Evolutionary conservation across 2,113 vertebrate species (phyloP).

Genomic region (Ceuthmochares aereus): DNA sequence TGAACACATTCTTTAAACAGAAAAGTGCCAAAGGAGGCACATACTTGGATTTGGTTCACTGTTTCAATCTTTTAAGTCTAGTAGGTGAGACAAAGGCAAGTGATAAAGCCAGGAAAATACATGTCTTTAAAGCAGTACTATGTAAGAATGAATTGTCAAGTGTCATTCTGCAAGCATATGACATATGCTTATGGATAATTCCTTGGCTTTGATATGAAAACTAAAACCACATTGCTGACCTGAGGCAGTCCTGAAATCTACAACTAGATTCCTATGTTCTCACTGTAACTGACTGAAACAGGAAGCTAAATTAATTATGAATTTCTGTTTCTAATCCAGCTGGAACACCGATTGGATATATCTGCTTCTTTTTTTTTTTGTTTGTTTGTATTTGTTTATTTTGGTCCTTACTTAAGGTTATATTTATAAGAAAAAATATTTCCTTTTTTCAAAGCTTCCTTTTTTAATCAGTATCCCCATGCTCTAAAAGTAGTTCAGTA

Average conservation of each 20-base stretch:
- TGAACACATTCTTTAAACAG: neutral
- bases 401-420: neutral
- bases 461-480: neutral
- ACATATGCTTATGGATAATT: neutral
- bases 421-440: neutral
- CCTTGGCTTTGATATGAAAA: neutral
- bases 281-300: neutral
- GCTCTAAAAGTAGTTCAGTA: neutral
- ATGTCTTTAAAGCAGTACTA: neutral
- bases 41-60: neutral
- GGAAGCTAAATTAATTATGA: neutral
- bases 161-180: neutral
- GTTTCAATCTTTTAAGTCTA: neutral
- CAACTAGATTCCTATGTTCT: neutral
- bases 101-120: conserved; percentile 3
- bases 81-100: neutral
- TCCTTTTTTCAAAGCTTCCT: neutral
- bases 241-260: neutral
- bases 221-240: neutral
- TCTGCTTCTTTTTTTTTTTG: accelerated
- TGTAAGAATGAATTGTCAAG: neutral
- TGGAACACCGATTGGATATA: neutral
- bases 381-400: no score
- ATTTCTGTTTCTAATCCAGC: neutral
- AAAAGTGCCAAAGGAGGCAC: neutral